Conservation (phyloP, 2,113 vertebrate species). For the Bettongia penicillata region DNA sequence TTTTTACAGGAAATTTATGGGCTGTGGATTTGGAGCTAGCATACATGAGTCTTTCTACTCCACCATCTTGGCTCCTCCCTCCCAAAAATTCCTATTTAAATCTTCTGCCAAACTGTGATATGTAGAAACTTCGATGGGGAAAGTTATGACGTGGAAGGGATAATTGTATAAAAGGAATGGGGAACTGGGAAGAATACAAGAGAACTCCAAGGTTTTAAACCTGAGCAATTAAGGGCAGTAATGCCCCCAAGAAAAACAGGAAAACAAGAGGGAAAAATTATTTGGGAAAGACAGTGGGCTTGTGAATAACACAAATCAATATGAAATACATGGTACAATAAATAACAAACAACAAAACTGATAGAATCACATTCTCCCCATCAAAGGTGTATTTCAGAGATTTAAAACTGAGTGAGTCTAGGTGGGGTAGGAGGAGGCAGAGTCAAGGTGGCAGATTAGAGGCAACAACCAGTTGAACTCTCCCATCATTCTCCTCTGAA, state of each 20-base stretch:
- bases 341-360: conserved; percentile 32
- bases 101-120: too few species aligned
- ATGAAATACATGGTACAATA: background rate
- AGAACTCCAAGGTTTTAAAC: background rate
- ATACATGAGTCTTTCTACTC: too few species aligned
- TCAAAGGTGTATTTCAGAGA: conserved; percentile 6
- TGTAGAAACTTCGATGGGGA: too few species aligned
- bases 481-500: background rate
- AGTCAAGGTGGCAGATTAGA: background rate
- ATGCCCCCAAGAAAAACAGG: background rate
- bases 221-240: background rate
- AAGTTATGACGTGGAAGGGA: background rate
- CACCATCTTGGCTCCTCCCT: too few species aligned
- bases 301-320: background rate
- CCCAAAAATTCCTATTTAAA: too few species aligned
- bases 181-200: background rate
- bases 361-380: conserved; percentile 14
- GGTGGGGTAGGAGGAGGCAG: background rate
- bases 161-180: background rate
- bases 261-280: conserved; percentile 22
- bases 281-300: conserved; percentile 1
- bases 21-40: too few species aligned
- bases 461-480: background rate
- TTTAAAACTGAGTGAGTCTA: conserved; percentile 7
- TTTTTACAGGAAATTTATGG: too few species aligned